phyloP scores from a whole-genome alignment of 1,140 invertebrate species.

The Tachypleus tridentatus region DNA sequence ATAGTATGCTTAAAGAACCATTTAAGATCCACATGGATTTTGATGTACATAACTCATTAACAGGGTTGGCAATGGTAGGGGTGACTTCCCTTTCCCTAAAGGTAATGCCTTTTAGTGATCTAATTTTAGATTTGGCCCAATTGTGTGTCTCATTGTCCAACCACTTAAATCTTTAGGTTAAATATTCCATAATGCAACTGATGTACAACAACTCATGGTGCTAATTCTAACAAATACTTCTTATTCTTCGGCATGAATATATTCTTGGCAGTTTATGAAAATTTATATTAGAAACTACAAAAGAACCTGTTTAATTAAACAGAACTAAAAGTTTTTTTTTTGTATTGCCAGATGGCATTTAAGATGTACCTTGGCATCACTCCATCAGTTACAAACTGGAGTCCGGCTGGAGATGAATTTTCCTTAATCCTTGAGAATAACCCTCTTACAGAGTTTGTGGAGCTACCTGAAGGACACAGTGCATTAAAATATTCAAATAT shows the following conservation, averaged over 20 bases:
- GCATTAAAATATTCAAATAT: slow-evolving; percentile 90
- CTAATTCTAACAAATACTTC: not conserved
- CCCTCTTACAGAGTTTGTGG: slow-evolving; percentile 96
- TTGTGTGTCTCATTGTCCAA: no score
- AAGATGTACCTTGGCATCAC: slow-evolving; percentile 85
- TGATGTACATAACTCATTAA: no score
- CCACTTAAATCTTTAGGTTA: no score
- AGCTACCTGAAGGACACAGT: slow-evolving; percentile 76
- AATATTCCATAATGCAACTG: no score
- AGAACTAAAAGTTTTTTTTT: slow-evolving; percentile 24
- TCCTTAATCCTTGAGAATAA: slow-evolving; percentile 89
- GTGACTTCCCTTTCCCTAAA: no score
- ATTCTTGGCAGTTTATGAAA: not conserved
- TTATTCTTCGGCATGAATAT: no score
- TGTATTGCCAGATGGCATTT: slow-evolving; percentile 47
- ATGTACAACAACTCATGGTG: no score
- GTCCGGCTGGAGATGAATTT: slow-evolving; percentile 86
- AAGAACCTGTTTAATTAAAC: not conserved
- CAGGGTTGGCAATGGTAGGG: no score
- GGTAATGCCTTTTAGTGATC: no score
- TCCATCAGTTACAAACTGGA: slow-evolving; percentile 87
- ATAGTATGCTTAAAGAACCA: no score
- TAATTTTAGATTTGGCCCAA: no score
- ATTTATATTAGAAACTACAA: not conserved
- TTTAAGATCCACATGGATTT: no score